Evolutionary conservation across 2,113 vertebrate genomes (phyloP).

Genomic region (Gorilla gorilla): DNA sequence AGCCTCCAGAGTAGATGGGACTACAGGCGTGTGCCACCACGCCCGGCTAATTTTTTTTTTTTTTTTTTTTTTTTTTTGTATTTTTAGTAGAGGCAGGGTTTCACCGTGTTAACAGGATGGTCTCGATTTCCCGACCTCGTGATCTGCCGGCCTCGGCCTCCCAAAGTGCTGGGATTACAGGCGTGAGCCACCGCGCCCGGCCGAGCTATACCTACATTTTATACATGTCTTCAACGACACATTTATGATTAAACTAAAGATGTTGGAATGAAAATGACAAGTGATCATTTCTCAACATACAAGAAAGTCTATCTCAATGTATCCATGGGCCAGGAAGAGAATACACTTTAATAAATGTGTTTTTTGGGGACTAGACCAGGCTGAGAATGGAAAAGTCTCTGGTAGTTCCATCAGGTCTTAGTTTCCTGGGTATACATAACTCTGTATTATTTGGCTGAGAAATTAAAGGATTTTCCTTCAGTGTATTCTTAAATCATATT

Average conservation of each 20-base stretch:
- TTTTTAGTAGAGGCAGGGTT: no score
- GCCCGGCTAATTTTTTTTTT: no score
- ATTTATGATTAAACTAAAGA: slow-evolving; percentile 3
- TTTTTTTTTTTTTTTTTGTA: no score
- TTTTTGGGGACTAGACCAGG: background rate
- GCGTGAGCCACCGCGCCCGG: no score
- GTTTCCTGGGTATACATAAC: background rate
- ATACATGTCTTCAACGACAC: background rate
- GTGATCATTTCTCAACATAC: background rate
- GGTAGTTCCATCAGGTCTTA: background rate
- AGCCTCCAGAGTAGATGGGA: no score
- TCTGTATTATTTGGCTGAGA: background rate
- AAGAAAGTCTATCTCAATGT: background rate
- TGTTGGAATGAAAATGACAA: background rate
- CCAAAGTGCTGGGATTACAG: no score
- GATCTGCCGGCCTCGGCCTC: no score
- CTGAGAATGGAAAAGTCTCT: background rate
- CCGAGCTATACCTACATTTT: background rate
- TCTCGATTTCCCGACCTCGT: no score
- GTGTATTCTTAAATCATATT: background rate
- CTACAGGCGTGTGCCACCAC: no score
- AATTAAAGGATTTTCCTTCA: background rate
- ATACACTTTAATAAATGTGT: background rate
- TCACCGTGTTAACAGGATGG: no score
- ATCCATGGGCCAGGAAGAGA: background rate